Evolutionary conservation across 64 coral and sea anemone genomes (phyloP).

Genomic region (Porites australiensis): DNA sequence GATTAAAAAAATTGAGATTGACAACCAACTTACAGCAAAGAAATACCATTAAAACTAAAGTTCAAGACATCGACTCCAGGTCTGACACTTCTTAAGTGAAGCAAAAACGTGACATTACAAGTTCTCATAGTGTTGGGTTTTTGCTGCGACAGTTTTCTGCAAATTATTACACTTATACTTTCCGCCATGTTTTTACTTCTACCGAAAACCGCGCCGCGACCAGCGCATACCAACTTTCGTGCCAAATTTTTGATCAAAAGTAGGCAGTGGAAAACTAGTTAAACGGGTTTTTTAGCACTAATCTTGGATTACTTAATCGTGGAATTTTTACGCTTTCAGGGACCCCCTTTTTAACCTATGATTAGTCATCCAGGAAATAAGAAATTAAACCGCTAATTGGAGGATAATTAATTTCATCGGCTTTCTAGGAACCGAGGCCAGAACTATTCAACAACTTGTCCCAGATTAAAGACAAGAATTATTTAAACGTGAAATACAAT

Average conservation of each 20-base stretch:
- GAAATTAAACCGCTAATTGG: conserved; percentile 19
- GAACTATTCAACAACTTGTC: conserved; percentile 4
- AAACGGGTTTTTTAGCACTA: too few species aligned
- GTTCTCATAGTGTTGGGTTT: too few species aligned
- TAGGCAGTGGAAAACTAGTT: too few species aligned
- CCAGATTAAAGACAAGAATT: conserved; percentile 26
- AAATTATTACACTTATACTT: conserved; percentile 7
- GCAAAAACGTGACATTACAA: conserved; percentile 36
- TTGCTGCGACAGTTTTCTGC: conserved; percentile 21
- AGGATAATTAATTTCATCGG: conserved; percentile 13
- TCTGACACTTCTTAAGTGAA: conserved; percentile 19
- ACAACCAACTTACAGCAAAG: conserved; percentile 50
- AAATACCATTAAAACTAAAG: conserved; percentile 33
- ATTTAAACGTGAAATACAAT: conserved; percentile 45
- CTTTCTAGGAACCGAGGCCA: conserved; percentile 10
- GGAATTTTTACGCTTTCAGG: too few species aligned
- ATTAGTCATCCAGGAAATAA: conserved; percentile 6
- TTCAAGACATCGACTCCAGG: conserved; percentile 30
- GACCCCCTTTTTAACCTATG: too few species aligned
- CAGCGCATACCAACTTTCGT: too few species aligned
- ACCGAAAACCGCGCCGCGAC: too few species aligned
- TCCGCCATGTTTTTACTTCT: too few species aligned
- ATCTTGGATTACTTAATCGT: too few species aligned
- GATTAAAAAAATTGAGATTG: not conserved
- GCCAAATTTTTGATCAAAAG: too few species aligned